Evolutionary conservation across 2,888 invertebrate species (phyloP), one percentile per base, ranked within the genome.

Genomic region (Operophtera brumata): DNA sequence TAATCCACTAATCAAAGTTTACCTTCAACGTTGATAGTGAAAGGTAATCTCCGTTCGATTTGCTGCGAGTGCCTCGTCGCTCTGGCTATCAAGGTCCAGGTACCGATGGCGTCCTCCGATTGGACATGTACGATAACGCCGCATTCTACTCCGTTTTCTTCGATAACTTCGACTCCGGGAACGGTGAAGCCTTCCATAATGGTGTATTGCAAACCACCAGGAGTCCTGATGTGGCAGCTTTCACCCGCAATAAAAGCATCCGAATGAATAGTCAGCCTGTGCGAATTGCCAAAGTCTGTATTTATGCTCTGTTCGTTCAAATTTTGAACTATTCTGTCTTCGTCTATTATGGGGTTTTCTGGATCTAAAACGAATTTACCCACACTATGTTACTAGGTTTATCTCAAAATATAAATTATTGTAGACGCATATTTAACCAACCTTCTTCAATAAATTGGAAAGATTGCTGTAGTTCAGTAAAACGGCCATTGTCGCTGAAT

Each of bases 21-120:
- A 88, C 88, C 83, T 84, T 85, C 79, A 42, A 84, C 73, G 52
- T 67, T 54, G 62, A 88, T 78, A 41, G 67, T 76, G 57, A 86
- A 78, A 10, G 72, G 67, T 59, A 73, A 65, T 66, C 82, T 77
- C 58, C 72, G 78, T 75, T 87, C 83, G n/a, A 77, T 67, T 20
- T 47, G 59, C 1, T 53, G 52, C 1, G 65, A 57, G 12, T 49
- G 55, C 26, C 63, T 67, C 0, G 42, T 64, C 5, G 73, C 78
- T 59, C 77, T 76, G 8, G 80, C 73, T 5, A 84, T 74, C 11
- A 87, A 68, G n/a, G 66, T 71, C 86, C 86, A 87, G 26, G 75
- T 65, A 6, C 87, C 87, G 4, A 81, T 53, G 45, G 67, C 57
- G 6, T 77, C 69, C 50, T 77, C 74, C 0, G 73, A 64, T 20